These are phyloP conservation scores for Engystomops pustulosus DNA, from an alignment of 2,113 vertebrate species.

Conservation along the genomic window DNA sequence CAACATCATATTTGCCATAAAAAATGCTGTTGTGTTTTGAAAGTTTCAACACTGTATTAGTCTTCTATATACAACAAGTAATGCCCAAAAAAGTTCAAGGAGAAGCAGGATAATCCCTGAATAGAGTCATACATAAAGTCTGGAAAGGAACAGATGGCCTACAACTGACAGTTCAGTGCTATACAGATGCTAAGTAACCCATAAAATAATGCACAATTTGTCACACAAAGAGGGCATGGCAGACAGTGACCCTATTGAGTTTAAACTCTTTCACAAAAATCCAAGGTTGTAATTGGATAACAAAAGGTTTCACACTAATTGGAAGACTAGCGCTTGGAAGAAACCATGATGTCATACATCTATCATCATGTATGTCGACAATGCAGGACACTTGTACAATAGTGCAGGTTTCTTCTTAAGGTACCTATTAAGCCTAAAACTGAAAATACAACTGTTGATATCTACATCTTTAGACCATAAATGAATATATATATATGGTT, in stretches of 20 bases:
- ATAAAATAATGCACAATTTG: slow-evolving; percentile 20
- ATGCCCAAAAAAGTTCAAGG: not conserved
- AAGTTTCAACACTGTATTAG: not conserved
- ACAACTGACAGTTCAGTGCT: slow-evolving; percentile 10
- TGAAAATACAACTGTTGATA: too few relatives aligned
- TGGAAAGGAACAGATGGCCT: not conserved
- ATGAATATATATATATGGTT: too few relatives aligned
- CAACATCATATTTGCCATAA: not conserved
- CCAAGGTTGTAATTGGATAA: slow-evolving; percentile 22
- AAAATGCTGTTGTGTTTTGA: not conserved
- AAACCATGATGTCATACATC: not conserved
- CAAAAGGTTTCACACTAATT: slow-evolving; percentile 23
- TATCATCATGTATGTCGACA: not conserved
- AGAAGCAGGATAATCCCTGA: not conserved
- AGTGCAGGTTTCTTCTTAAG: not conserved
- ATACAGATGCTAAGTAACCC: slow-evolving; percentile 19
- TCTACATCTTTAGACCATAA: too few relatives aligned
- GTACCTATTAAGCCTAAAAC: not conserved
- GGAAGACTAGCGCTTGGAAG: not conserved
- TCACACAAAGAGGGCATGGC: not conserved
- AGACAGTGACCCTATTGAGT: slow-evolving; percentile 21
- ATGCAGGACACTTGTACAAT: not conserved
- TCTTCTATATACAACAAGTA: not conserved
- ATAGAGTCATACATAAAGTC: not conserved
- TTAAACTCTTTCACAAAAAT: slow-evolving; percentile 14